Evolutionary conservation across 2,888 invertebrate species (phyloP).

Genomic region (Arrhopalites spinosus): DNA sequence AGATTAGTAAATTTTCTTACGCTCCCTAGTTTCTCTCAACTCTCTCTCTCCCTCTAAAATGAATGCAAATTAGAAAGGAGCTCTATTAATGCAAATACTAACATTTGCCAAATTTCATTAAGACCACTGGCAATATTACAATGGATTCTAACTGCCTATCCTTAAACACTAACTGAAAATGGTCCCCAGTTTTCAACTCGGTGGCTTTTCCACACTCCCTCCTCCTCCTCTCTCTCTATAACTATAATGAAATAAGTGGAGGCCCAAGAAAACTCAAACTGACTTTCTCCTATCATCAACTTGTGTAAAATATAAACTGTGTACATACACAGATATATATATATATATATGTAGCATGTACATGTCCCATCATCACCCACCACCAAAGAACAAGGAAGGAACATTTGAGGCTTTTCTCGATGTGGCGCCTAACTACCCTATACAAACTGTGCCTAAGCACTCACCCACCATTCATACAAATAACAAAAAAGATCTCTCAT

Average conservation of each 20-base stretch:
- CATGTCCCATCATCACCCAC: too few relatives aligned
- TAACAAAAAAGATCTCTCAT: conserved; percentile 10
- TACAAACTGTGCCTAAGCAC: neutral
- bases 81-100: conserved; percentile 52
- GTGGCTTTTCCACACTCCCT: neutral
- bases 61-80: conserved; percentile 51
- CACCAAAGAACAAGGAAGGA: too few relatives aligned
- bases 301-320: neutral
- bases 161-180: neutral
- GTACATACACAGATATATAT: neutral
- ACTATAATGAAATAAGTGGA: neutral
- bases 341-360: neutral
- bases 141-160: conserved; percentile 12
- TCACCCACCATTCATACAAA: neutral
- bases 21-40: conserved; percentile 29
- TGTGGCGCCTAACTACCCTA: too few relatives aligned
- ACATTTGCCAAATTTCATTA: conserved; percentile 48
- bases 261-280: neutral
- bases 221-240: neutral
- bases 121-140: conserved; percentile 14
- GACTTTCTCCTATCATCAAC: conserved; percentile 6
- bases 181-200: neutral
- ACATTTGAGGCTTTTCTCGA: too few relatives aligned
- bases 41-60: conserved; percentile 30
- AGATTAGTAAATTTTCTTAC: conserved; percentile 47